These are phyloP conservation scores for Penaeus vannamei DNA, from an alignment of 1,140 invertebrate species.

Conservation along the genomic window DNA sequence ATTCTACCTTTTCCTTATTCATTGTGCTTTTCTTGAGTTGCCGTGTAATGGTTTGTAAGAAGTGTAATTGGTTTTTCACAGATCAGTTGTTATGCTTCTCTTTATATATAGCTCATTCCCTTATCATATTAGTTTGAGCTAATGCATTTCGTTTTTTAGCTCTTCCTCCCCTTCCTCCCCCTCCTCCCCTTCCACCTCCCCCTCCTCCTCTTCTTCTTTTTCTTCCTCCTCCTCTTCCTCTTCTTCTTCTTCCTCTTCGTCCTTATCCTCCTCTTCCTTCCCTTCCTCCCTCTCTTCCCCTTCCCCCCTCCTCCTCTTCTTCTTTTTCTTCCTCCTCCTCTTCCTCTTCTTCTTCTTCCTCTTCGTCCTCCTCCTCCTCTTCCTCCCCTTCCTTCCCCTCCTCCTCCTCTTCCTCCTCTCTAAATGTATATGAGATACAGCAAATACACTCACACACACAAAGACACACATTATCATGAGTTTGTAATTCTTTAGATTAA, in stretches of 20 bases:
- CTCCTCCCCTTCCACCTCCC: neutral
- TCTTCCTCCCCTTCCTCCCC: neutral
- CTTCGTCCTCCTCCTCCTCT: neutral
- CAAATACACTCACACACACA: neutral
- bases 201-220: neutral
- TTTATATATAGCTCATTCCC: too few relatives aligned
- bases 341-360: neutral
- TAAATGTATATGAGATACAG: neutral
- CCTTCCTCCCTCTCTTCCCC: neutral
- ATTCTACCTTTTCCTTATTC: too few relatives aligned
- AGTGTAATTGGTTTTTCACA: too few relatives aligned
- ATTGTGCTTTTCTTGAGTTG: rapidly evolving
- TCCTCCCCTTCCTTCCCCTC: too few relatives aligned
- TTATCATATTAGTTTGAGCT: neutral
- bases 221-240: neutral
- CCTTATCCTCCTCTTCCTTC: too few relatives aligned
- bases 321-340: neutral
- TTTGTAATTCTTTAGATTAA: neutral
- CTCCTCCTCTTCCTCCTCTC: neutral
- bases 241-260: neutral
- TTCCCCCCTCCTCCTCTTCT: too few relatives aligned
- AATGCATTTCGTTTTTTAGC: neutral
- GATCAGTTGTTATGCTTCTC: neutral
- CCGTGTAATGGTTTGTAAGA: too few relatives aligned
- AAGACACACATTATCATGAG: neutral